Evolutionary conservation across 2,797 vertebrate genomes (phyloP).

Genomic region (Helicolenus hilgendorfi): DNA sequence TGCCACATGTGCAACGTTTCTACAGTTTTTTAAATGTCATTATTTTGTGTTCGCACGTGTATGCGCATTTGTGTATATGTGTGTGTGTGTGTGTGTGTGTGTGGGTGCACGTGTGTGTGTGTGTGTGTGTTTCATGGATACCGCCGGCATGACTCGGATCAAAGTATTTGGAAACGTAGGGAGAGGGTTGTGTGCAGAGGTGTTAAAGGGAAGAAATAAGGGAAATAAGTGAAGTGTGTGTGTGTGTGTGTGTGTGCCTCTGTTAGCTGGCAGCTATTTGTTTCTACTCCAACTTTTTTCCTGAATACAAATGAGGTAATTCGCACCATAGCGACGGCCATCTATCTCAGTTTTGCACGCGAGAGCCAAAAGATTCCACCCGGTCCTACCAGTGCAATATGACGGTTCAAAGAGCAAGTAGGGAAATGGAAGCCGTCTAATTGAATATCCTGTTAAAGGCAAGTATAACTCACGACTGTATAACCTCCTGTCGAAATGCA

Average conservation of each 20-base stretch:
- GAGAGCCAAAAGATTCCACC: conserved; percentile 1
- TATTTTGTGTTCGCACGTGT: background rate
- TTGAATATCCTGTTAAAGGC: conserved; percentile 22
- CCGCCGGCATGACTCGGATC: conserved; percentile 25
- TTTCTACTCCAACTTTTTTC: conserved; percentile 43
- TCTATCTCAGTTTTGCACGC: conserved; percentile 33
- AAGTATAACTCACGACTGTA: conserved; percentile 13
- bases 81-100: background rate
- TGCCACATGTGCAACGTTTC: conserved; percentile 26
- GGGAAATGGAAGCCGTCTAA: conserved; percentile 27
- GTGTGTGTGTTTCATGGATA: background rate
- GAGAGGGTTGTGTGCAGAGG: background rate
- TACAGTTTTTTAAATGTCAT: conserved; percentile 35
- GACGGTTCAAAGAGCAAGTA: conserved; percentile 24
- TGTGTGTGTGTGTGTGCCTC: background rate
- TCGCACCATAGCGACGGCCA: conserved; percentile 13
- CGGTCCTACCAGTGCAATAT: background rate
- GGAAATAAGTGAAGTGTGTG: conserved; percentile 23
- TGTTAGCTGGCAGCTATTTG: conserved; percentile 55
- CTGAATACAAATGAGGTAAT: conserved; percentile 65
- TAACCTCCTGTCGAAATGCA: conserved; percentile 18
- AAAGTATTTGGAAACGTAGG: background rate
- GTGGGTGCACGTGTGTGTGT: background rate
- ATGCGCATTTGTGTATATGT: background rate
- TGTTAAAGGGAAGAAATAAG: background rate